Conservation (phyloP, 92 coral and sea anemone genomes). For the Palythoa grandis region DNA sequence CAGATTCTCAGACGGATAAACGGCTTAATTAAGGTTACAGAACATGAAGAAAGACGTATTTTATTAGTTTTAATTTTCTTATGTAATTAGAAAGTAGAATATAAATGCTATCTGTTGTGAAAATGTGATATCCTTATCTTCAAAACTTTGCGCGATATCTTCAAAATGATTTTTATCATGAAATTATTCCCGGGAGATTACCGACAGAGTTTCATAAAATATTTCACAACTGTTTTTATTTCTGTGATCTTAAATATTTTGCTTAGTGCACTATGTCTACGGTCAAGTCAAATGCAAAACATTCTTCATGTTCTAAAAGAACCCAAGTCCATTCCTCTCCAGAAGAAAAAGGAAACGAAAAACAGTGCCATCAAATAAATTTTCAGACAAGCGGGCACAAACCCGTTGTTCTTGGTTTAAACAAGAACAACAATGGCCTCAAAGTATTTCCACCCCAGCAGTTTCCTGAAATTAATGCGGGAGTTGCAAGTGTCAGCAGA, state of each 20-base stretch:
- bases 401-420: neutral
- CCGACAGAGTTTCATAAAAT: too few relatives aligned
- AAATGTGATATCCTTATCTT: neutral
- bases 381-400: neutral
- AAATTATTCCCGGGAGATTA: too few relatives aligned
- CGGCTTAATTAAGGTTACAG: neutral
- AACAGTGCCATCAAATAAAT: conserved; percentile 1
- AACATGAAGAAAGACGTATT: too few relatives aligned
- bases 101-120: neutral
- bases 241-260: neutral
- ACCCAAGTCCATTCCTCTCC: too few relatives aligned
- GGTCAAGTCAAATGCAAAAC: neutral
- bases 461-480: neutral
- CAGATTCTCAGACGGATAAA: neutral
- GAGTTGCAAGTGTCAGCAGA: neutral
- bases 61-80: too few relatives aligned
- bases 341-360: neutral
- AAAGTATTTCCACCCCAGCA: conserved; percentile 6
- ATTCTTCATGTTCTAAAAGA: conserved; percentile 10
- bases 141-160: too few relatives aligned
- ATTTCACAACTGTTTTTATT: neutral
- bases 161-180: too few relatives aligned
- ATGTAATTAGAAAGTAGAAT: too few relatives aligned
- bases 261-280: too few relatives aligned
- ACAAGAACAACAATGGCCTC: too few relatives aligned